Evolutionary conservation across 2,888 invertebrate species (phyloP), one percentile per base, ranked within the genome.

Genomic region (Psylliodes chrysocephalus): DNA sequence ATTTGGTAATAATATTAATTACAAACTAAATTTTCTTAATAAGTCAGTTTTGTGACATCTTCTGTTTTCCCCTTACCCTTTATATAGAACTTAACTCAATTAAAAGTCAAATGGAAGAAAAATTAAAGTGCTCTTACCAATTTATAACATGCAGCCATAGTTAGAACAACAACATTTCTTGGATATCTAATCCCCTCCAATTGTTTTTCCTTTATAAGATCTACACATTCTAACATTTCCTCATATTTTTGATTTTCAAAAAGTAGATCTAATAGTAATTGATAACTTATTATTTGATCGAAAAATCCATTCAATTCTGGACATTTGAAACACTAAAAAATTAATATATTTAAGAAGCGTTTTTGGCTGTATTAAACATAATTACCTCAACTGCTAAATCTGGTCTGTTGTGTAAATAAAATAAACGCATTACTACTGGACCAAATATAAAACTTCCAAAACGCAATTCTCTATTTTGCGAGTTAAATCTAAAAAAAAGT

Each of bases 401-500:
- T 1, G 90, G 88, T 74, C 90, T 87, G 78, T 92, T 88, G 33
- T 92, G 81, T 72, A 86, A 84, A 78, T 93, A 85, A 63, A 90
- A 90, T 85, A 92, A 86, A 73, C 94, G 85, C 92, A 94, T 93
- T 0, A 91, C 86, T 10, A 94, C 90, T 2, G 94, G 92, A 0
- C 94, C 94, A 86, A 94, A 94, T 3, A 89, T 78, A 80, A 89
- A 94, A 70, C 86, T 90, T n/a, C 92, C 91, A 85, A 94, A 93
- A 64, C 92, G 83, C 60, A 90, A 79, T 69, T 91, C 88, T 67
- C 87, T 85, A 66, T 88, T 90, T 78, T 93, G 92, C 14, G 83
- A 79, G 75, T 90, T 88, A 75, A 90, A 94, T 76, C 91, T 91
- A 64, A 51, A 66, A 64, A 25, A 17, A 15, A 8, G 84, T n/a